Evolutionary conservation across 2,888 invertebrate genomes (phyloP), one percentile per base, ranked within the genome.

Genomic region (Eristalinus aeneus): DNA sequence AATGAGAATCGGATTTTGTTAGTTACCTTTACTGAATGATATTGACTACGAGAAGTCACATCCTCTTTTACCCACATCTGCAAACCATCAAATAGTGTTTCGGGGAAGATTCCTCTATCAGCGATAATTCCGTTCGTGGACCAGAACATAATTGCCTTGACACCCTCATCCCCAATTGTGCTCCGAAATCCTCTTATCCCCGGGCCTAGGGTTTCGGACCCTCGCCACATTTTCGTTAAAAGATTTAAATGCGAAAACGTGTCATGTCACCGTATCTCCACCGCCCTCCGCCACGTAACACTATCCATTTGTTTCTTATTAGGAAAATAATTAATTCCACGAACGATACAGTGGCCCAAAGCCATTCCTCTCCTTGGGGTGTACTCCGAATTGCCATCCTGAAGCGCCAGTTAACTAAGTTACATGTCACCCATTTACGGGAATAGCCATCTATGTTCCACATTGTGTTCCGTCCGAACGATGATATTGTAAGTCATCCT

Each of bases 261-360:
- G 46, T 46, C 46, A 46, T 46, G 46, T 46, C 46, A 46, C 46
- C 46, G 16, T 46, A 46, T 46, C 46, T 46, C 8, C 46, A 6
- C 46, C 39, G 39, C 46, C 46, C 20, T 2, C 11, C 54, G 1
- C 22, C 20, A 8, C 20, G 54, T 9, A 46, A 46, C 46, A 46
- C 46, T 46, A 72, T 32, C 71, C 56, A 67, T 67, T 74, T 31
- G 23, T 20, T 31, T 39, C 67, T 68, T 68, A 73, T 80, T 80
- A 74, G 74, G 67, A 39, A 74, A 68, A 56, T 75, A 80, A 84
- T 84, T 84, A 79, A 79, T 84, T 31, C 71, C 39, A 80, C 75
- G 71, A 74, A 61, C 22, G 56, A 9, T 39, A 64, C 71, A 75
- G 53, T 22, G 22, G 11, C 32, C 11, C 64, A 1, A 58, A 32